Conservation (phyloP, 2,797 vertebrate species). For the Avahi laniger region DNA sequence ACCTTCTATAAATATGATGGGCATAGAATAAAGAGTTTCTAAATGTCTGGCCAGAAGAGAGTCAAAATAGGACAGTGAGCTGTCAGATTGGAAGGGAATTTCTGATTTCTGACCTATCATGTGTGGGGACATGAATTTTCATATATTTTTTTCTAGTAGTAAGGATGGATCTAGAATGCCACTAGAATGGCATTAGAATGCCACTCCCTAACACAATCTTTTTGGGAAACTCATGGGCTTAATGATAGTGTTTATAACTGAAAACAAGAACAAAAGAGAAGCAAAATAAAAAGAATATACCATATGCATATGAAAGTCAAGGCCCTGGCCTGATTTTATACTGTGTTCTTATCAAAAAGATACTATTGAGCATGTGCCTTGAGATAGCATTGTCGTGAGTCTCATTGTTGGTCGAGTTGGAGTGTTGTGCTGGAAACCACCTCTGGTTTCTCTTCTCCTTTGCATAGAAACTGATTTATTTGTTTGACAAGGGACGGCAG, state of each 20-base stretch:
- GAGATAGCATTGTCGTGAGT: background rate
- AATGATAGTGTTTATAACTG: background rate
- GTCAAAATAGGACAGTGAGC: background rate
- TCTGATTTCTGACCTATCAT: background rate
- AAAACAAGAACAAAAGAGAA: background rate
- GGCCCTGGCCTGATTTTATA: background rate
- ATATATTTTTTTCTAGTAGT: background rate
- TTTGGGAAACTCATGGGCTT: background rate
- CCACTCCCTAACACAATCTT: background rate
- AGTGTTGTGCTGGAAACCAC: background rate
- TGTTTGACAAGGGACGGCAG: background rate
- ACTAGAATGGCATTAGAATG: too few species aligned
- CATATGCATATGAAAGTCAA: background rate
- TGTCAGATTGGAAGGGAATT: background rate
- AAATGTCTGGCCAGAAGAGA: background rate
- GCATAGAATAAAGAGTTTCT: background rate
- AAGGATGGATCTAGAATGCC: background rate
- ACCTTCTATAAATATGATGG: background rate
- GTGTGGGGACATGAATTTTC: background rate
- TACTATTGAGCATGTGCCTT: background rate
- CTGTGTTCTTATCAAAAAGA: background rate
- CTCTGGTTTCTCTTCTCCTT: background rate
- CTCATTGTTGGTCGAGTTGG: fast-evolving
- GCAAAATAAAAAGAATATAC: background rate
- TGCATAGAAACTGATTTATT: background rate